Evolutionary conservation across 2,888 invertebrate species (phyloP).

Genomic region (Phragmatobia fuliginosa): DNA sequence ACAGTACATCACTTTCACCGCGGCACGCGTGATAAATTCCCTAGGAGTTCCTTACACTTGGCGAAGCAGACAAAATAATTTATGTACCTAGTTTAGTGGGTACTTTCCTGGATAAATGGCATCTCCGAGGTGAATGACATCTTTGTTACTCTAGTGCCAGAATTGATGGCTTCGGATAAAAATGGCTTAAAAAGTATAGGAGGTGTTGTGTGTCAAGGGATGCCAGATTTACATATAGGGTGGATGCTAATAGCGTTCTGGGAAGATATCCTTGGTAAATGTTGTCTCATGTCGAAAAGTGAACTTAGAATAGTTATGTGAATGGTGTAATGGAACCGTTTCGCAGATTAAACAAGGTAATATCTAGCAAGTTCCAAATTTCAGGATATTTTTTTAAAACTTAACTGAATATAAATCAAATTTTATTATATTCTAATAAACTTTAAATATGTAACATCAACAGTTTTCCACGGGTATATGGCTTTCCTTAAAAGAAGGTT

Average conservation of each 20-base stretch:
- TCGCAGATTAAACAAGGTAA: too few species aligned
- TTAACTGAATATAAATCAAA: too few species aligned
- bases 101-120: slow-evolving; percentile 80
- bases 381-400: too few species aligned
- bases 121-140: slow-evolving; percentile 80
- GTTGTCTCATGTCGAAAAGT: not conserved
- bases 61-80: slow-evolving; percentile 84
- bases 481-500: too few species aligned
- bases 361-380: too few species aligned
- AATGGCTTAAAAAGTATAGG: slow-evolving; percentile 51
- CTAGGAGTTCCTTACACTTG: slow-evolving; percentile 83
- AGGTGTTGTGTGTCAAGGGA: slow-evolving; percentile 30
- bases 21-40: slow-evolving; percentile 79
- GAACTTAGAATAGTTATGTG: not conserved
- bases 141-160: slow-evolving; percentile 68
- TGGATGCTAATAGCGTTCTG: slow-evolving; percentile 9
- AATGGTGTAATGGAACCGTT: too few species aligned
- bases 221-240: slow-evolving; percentile 23
- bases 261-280: not conserved
- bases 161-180: slow-evolving; percentile 49
- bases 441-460: too few species aligned
- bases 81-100: slow-evolving; percentile 85
- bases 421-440: too few species aligned
- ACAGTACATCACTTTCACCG: slow-evolving; percentile 43
- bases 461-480: too few species aligned